Base-by-base conservation (phyloP, 2,888 invertebrate genomes). In the Hydrotaea diabolus region DNA sequence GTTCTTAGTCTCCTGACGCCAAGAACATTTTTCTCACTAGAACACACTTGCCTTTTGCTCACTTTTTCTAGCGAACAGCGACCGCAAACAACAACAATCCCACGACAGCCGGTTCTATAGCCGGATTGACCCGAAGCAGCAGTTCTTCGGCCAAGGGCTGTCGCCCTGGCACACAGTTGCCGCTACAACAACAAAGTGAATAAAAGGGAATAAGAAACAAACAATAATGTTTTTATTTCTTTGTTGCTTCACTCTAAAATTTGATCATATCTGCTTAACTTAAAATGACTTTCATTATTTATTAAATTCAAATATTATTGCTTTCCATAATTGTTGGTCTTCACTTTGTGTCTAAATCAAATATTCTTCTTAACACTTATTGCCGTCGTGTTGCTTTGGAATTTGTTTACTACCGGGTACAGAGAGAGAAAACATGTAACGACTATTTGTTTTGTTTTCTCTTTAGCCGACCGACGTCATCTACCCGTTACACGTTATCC, bases 381-480 rank as follows among this genome's bases (percentile, higher is more conserved):
- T 2, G 31, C 31, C 3, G 31, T 7, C 31, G 31, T 7, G 31
- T 7, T 31, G 31, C 31, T 31, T 31, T 31, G n/a, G 71, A 74
- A 82, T 78, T 71, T 49, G 49, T 49, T 3, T n/a, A 49, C n/a
- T n/a, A n/a, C n/a, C n/a, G n/a, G n/a, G n/a, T 31, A 17, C 62
- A 62, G 31, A 31, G 31, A 62, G 36, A 31, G 62, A 0, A 26
- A 57, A 21, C 55, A 36, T 62, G 62, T 31, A 62, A 80, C 7
- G 46, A 15, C 26, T 49, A 23, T 31, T 31, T 62, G n/a, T n/a
- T n/a, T n/a, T n/a, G n/a, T n/a, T n/a, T n/a, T n/a, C n/a, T 2
- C 8, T 26, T 72, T 57, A 64, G 49, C 39, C 81, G 78, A 72
- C 75, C n/a, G 57, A 55, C 78, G 72, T 75, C 36, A 39, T 72